Base-by-base conservation (phyloP, 1,140 invertebrate species). In the Achatina immaculata region DNA sequence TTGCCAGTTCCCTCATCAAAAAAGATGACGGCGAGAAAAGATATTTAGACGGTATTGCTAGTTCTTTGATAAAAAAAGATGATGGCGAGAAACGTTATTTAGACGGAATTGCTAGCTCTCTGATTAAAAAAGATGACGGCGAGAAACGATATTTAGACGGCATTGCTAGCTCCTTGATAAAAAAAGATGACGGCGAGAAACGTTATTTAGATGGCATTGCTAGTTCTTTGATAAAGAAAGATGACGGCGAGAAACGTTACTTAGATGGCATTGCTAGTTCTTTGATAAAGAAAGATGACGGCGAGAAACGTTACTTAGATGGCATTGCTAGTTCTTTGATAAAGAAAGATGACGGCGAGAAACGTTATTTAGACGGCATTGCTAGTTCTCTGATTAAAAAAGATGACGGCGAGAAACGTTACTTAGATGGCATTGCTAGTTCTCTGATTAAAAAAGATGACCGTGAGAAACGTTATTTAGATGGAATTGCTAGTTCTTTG, bases 261-360 rank as follows among this genome's bases (percentile, higher is more conserved):
- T 34, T 62, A 9, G 58, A 62, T 31, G 58, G 58, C 16, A 62
- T 62, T 31, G 58, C 58, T 31, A 62, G 58, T 62, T 62, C 58
- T 31, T 19, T 62, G n/a, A 31, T 62, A 9, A 62, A 62, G 16
- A 62, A 62, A 31, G 58, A 62, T 16, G 58, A 62, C 28, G 58
- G 58, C 0, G 58, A 62, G n/a, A 62, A 62, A 62, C 58, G 58
- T 31, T 62, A 62, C 28, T 34, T 62, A 19, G 58, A 62, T 62
- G 58, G 58, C 31, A 62, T 62, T 31, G 58, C 58, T 19, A 62
- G 58, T 62, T 62, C 58, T 62, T 62, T 62, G 28, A 62, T 62
- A 6, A 62, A 62, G 31, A 62, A 62, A 31, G 58, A 62, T 6
- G n/a, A 62, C 21, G 58, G 58, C 0, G 58, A 62, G n/a, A 62